Evolutionary conservation across 2,113 vertebrate species (phyloP).

Genomic region (Alouatta palliata): DNA sequence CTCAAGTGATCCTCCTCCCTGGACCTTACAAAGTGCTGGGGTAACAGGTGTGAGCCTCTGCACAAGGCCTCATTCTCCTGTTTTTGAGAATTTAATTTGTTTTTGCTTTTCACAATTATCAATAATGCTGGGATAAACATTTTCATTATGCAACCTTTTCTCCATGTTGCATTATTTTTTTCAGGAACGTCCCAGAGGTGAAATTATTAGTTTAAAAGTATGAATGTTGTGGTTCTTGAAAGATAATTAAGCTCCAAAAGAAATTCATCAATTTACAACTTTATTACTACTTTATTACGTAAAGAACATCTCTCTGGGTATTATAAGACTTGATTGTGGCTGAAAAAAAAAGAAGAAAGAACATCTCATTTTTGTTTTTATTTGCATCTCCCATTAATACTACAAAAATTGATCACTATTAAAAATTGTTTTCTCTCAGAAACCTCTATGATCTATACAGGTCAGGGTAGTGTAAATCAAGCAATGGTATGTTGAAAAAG

Average conservation of each 20-base stretch:
- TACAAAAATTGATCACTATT: neutral
- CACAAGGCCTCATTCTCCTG: neutral
- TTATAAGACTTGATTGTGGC: too few species aligned
- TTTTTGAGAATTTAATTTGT: neutral
- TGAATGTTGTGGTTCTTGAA: neutral
- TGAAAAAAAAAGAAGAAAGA: too few species aligned
- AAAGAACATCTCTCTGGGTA: neutral
- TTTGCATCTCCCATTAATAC: neutral
- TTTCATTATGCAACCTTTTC: neutral
- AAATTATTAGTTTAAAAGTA: neutral
- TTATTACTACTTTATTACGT: neutral
- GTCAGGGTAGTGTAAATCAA: neutral
- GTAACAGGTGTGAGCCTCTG: too few species aligned
- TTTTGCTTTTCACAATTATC: slow-evolving; percentile 37
- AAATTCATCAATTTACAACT: neutral
- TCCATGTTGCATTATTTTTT: neutral
- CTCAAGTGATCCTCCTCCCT: too few species aligned
- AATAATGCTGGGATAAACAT: slow-evolving; percentile 14
- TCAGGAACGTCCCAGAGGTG: neutral
- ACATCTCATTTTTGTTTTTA: neutral
- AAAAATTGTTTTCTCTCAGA: slow-evolving; percentile 8
- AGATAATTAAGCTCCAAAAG: neutral
- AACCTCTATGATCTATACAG: neutral
- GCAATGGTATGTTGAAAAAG: neutral
- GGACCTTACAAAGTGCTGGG: too few species aligned